Conservation (phyloP, 1,140 invertebrate species). For the Adelges cooleyi region DNA sequence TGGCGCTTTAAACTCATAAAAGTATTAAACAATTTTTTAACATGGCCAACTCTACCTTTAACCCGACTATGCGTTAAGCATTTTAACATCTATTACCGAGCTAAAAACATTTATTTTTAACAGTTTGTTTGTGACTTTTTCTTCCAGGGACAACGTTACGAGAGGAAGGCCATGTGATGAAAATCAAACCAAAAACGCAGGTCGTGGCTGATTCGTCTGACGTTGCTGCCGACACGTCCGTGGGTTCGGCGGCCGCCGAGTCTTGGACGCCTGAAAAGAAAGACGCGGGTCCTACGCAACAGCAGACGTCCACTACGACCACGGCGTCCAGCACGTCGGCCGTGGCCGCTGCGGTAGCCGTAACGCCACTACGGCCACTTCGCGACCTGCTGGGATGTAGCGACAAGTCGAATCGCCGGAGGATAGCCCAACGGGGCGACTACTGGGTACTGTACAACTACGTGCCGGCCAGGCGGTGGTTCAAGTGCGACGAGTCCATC, state of each 20-base stretch:
- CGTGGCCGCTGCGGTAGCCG: slow-evolving; percentile 36
- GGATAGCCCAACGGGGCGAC: slow-evolving; percentile 64
- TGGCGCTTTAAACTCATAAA: no score
- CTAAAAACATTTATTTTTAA: no score
- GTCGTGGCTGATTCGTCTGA: not conserved
- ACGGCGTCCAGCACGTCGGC: slow-evolving; percentile 21
- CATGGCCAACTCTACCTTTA: no score
- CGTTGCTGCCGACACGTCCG: not conserved
- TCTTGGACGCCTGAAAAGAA: slow-evolving; percentile 9
- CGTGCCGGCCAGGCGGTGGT: slow-evolving; percentile 43
- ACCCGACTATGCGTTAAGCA: no score
- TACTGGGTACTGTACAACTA: slow-evolving; percentile 87
- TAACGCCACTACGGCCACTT: slow-evolving; percentile 34
- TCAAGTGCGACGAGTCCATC: slow-evolving; percentile 65
- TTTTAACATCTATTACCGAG: no score
- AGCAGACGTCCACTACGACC: not conserved
- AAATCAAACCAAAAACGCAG: slow-evolving; percentile 30
- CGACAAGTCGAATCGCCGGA: slow-evolving; percentile 49
- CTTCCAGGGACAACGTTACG: slow-evolving; percentile 38
- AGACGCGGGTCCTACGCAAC: not conserved
- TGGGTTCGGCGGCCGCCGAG: not conserved
- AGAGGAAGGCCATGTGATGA: slow-evolving; percentile 34
- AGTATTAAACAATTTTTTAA: no score
- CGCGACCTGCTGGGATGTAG: slow-evolving; percentile 48
- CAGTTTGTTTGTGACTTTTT: slow-evolving; percentile 35